Conservation (phyloP, 2,113 vertebrate genomes). For the Perccottus glenii region DNA sequence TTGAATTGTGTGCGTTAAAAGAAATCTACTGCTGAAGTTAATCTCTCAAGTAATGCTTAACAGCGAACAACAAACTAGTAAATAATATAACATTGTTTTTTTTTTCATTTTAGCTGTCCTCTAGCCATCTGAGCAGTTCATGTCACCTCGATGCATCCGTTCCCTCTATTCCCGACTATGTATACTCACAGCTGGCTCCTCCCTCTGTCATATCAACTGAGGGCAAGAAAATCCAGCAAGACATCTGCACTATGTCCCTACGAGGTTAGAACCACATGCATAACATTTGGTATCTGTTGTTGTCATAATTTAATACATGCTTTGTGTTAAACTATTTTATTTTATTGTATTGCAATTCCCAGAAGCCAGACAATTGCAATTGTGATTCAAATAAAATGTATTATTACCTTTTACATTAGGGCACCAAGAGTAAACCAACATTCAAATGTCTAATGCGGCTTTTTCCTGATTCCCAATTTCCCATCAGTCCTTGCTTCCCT, state of each 20-base stretch:
- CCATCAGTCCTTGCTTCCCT: conserved; percentile 75
- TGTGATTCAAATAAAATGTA: no score
- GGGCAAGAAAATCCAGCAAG: conserved; percentile 87
- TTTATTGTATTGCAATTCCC: no score
- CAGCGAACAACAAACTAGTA: no score
- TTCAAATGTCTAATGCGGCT: background rate
- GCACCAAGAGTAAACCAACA: no score
- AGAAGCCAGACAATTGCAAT: no score
- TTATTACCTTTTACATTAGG: no score
- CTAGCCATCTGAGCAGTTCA: conserved; percentile 66
- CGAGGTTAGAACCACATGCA: conserved; percentile 45
- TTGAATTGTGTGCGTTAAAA: no score
- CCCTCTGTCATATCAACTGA: conserved; percentile 76
- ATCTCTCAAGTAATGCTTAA: no score
- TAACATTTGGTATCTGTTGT: background rate
- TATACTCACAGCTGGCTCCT: conserved; percentile 83
- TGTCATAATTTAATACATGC: no score
- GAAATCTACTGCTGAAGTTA: no score
- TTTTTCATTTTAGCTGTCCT: conserved; percentile 61
- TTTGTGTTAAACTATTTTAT: no score
- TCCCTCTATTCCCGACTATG: conserved; percentile 88
- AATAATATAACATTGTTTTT: background rate
- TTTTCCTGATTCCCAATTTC: background rate
- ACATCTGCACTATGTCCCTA: conserved; percentile 85
- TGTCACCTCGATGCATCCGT: conserved; percentile 81